Percentiles rank a stretch among this genome's conserved stretches.
Conservation (phyloP, 2,113 vertebrate species). For the Gallinago jamesoni region DNA sequence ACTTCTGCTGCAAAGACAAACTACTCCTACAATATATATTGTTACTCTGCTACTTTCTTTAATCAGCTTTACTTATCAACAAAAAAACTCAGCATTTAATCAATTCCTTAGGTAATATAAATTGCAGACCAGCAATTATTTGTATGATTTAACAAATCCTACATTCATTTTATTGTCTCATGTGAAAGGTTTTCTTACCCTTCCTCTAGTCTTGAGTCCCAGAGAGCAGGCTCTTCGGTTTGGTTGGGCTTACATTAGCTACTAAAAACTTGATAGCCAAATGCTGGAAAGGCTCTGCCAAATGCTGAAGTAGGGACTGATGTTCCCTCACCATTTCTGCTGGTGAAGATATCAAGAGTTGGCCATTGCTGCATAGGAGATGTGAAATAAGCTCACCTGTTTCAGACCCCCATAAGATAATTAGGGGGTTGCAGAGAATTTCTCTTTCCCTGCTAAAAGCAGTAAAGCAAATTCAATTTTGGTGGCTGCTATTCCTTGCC, state of each 20-base stretch:
- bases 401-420: background rate
- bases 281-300: background rate
- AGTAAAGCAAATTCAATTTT: background rate
- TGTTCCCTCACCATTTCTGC: background rate
- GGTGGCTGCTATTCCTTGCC: background rate
- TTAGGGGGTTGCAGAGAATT: background rate
- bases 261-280: background rate
- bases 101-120: conserved; percentile 19
- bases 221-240: background rate
- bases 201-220: background rate
- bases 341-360: background rate
- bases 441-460: background rate
- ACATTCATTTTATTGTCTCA: background rate
- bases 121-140: background rate
- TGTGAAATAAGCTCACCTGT: background rate
- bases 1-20: conserved; percentile 9
- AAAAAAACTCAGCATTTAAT: conserved; percentile 8
- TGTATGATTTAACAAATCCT: conserved; percentile 37
- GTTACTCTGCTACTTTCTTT: background rate
- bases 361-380: background rate
- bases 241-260: background rate
- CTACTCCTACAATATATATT: background rate
- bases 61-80: conserved; percentile 24
- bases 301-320: background rate
- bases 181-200: background rate